Percentiles rank a stretch among this genome's conserved stretches.
Evolutionary conservation across 2,797 vertebrate genomes (phyloP).

Genomic region (Manis crassicaudata): DNA sequence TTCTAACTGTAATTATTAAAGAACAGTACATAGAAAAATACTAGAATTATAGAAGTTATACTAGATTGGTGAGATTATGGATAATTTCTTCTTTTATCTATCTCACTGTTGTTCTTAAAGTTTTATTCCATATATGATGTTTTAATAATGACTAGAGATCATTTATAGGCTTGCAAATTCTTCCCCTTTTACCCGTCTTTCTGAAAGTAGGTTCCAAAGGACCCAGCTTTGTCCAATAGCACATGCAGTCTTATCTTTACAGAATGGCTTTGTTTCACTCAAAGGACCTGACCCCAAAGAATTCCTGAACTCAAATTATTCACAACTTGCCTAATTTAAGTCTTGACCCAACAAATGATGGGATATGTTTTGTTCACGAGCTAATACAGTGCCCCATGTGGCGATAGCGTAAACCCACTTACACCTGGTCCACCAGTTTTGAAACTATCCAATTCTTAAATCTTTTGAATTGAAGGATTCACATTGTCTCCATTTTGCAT

Average conservation of each 20-base stretch:
- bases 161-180: background rate
- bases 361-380: background rate
- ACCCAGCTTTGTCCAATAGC: background rate
- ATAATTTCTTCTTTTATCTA: background rate
- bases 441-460: background rate
- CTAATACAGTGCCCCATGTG: background rate
- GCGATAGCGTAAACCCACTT: background rate
- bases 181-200: background rate
- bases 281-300: background rate
- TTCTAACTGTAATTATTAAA: background rate
- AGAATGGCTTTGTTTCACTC: background rate
- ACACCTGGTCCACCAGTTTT: background rate
- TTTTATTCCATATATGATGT: background rate
- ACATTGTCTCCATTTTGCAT: background rate
- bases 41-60: background rate
- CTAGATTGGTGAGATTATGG: background rate
- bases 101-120: background rate
- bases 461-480: background rate
- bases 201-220: background rate
- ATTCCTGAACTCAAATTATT: background rate
- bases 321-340: background rate
- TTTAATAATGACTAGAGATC: background rate
- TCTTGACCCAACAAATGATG: background rate
- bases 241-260: background rate
- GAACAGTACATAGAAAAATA: background rate